phyloP scores from a whole-genome alignment of 2,113 vertebrate genomes.

The Lagopus muta region DNA sequence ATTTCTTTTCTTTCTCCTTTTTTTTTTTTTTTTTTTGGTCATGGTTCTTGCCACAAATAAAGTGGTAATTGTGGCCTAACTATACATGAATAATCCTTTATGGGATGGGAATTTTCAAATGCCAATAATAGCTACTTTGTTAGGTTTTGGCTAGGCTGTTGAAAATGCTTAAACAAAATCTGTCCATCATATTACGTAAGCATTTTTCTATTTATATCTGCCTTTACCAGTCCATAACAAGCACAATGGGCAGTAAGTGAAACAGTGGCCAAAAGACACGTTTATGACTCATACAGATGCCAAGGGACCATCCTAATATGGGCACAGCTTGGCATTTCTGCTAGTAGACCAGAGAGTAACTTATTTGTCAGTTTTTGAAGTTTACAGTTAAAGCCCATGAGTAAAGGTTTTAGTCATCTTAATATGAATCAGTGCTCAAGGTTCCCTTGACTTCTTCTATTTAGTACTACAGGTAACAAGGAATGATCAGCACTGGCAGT shows the following conservation, averaged over 20 bases:
- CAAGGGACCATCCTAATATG: constrained; percentile 60
- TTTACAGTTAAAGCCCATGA: not conserved
- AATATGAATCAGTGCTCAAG: not conserved
- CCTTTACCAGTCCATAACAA: constrained; percentile 43
- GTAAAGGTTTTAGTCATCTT: not conserved
- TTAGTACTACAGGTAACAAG: not conserved
- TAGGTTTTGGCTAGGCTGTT: constrained; percentile 17
- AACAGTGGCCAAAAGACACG: constrained; percentile 62
- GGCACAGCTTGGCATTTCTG: constrained; percentile 45
- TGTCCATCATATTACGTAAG: constrained; percentile 38
- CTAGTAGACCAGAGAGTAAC: not conserved
- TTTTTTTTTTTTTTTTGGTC: not conserved
- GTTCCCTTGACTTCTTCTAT: not conserved
- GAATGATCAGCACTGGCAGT: not conserved
- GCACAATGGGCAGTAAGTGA: constrained; percentile 57
- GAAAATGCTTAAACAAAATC: constrained; percentile 50
- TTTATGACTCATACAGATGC: constrained; percentile 61
- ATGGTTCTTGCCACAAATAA: constrained; percentile 42
- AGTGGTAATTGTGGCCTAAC: not conserved
- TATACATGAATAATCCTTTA: constrained; percentile 31
- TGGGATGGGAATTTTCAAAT: constrained; percentile 31
- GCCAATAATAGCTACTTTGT: constrained; percentile 44
- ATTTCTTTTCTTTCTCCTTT: not conserved
- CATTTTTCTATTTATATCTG: constrained; percentile 68
- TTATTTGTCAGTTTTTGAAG: constrained; percentile 25